Percentiles rank a stretch among this genome's conserved stretches.
These are phyloP conservation scores for Laterallus jamaicensis DNA, from an alignment of 2,113 vertebrate species.

Conservation along the genomic window DNA sequence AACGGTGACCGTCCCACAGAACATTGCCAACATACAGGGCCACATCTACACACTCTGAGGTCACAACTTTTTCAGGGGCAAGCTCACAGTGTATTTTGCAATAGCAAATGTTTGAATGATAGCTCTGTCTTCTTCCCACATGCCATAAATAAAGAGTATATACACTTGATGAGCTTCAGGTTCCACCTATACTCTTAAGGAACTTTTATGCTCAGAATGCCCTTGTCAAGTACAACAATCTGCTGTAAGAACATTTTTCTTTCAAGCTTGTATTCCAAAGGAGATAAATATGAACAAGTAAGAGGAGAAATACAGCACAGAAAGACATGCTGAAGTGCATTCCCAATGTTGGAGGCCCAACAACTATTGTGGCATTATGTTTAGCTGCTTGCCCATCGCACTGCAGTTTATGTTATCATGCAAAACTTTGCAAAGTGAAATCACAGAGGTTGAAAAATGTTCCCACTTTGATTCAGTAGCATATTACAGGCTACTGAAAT, in stretches of 20 bases:
- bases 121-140: not conserved
- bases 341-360: not conserved
- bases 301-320: not conserved
- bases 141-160: not conserved
- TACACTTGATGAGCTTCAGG: not conserved
- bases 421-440: not conserved
- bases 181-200: not conserved
- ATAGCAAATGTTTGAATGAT: not conserved
- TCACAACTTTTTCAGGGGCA: not conserved
- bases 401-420: not conserved
- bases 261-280: not conserved
- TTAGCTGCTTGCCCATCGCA: not conserved
- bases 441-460: not conserved
- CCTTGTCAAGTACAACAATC: not conserved
- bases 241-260: not conserved
- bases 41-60: not conserved
- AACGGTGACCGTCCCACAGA: not conserved
- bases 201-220: not conserved
- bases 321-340: not conserved
- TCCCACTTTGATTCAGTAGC: not conserved
- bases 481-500: not conserved
- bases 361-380: not conserved
- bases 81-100: not conserved
- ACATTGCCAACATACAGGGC: not conserved
- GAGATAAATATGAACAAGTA: not conserved